Percentiles rank a stretch among this genome's conserved stretches.
Conservation (phyloP, 2,113 vertebrate genomes). For the Mesocricetus auratus region DNA sequence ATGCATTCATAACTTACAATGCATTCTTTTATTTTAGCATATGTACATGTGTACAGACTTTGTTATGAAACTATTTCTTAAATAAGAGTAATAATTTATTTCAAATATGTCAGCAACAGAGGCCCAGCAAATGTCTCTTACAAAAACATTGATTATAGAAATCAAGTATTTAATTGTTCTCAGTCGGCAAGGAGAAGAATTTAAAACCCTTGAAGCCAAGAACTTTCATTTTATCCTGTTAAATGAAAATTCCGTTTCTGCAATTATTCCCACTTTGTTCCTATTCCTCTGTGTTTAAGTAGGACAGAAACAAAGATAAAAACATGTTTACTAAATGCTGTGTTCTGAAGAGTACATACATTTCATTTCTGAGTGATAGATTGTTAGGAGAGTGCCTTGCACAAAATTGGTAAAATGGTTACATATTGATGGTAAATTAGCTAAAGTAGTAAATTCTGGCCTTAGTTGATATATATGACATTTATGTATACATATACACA, state of each 20-base stretch:
- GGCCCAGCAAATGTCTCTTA: not conserved
- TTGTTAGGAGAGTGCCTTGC: not conserved
- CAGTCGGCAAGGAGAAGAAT: not conserved
- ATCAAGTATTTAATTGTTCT: not conserved
- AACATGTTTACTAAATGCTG: not conserved
- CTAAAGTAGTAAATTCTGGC: not conserved
- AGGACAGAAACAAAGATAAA: not conserved
- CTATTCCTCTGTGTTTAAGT: not conserved
- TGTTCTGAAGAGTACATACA: not conserved
- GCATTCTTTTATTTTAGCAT: not conserved
- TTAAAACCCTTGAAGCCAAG: not conserved
- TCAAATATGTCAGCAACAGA: not conserved
- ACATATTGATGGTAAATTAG: not conserved
- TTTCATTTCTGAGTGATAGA: not conserved
- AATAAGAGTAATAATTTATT: not conserved
- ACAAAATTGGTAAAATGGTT: not conserved
- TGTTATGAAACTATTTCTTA: not conserved
- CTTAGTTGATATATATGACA: not conserved
- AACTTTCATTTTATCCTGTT: not conserved
- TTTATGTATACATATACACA: not conserved
- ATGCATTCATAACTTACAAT: not conserved
- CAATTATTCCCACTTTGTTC: not conserved
- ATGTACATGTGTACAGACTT: not conserved
- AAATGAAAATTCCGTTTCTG: not conserved
- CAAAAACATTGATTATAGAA: not conserved